Conservation (phyloP, 2,113 vertebrate genomes). For the Tyto alba region DNA sequence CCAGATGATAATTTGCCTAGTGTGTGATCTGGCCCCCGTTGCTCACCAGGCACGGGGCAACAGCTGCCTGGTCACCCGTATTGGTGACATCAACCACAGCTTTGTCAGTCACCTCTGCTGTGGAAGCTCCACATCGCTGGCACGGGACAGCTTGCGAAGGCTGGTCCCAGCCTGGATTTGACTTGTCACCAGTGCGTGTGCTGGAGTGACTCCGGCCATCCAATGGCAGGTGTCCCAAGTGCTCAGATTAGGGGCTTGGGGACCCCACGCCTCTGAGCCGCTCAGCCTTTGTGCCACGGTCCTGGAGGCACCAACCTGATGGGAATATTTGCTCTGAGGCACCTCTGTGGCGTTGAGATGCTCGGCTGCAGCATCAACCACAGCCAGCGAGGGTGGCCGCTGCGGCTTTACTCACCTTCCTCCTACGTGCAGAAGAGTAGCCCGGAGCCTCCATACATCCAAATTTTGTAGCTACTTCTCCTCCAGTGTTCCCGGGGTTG, state of each 20-base stretch:
- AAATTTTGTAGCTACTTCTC: neutral
- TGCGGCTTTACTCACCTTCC: neutral
- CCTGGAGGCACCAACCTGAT: neutral
- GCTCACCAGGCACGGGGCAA: neutral
- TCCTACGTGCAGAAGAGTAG: neutral
- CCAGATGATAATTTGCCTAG: neutral
- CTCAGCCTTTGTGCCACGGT: neutral
- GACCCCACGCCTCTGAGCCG: neutral
- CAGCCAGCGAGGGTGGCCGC: accelerated
- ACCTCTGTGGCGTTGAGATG: neutral
- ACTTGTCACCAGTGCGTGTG: too few relatives aligned
- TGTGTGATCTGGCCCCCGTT: neutral
- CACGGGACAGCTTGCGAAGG: neutral
- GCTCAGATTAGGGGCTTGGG: neutral
- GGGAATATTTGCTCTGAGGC: neutral
- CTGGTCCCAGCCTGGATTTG: neutral
- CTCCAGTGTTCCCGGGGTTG: neutral
- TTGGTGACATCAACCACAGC: neutral
- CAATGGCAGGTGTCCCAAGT: neutral
- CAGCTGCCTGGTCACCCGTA: neutral
- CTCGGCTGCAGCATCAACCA: neutral
- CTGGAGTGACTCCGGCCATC: accelerated
- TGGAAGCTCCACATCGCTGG: neutral
- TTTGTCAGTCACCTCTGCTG: neutral
- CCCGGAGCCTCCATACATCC: neutral